Conservation (phyloP, 2,797 vertebrate species). For the Hirundo rustica region DNA sequence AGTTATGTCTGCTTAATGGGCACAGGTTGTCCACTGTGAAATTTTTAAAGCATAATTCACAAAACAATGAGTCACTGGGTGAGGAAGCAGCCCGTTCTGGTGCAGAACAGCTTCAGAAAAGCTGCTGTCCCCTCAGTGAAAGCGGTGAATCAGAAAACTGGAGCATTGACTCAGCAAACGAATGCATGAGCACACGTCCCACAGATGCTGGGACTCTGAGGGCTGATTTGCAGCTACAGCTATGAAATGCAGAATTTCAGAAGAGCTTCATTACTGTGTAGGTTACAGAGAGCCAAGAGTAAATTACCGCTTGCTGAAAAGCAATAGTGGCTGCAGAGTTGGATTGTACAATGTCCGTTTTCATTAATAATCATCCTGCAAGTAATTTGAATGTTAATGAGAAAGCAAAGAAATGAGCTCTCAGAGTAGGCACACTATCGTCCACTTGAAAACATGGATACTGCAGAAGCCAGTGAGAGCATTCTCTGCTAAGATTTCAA, state of each 20-base stretch:
- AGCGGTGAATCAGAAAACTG: background rate
- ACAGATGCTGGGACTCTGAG: background rate
- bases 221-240: background rate
- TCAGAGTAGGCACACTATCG: background rate
- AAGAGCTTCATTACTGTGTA: background rate
- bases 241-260: background rate
- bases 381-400: background rate
- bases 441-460: background rate
- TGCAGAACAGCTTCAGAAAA: background rate
- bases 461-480: background rate
- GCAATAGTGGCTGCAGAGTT: background rate
- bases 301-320: background rate
- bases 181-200: background rate
- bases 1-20: constrained; percentile 39
- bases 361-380: background rate
- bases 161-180: constrained; percentile 8
- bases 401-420: background rate
- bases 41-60: constrained; percentile 23
- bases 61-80: constrained; percentile 33
- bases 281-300: background rate
- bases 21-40: constrained; percentile 14
- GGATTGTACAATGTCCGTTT: background rate
- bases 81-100: background rate
- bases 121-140: background rate
- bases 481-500: background rate